Evolutionary conservation across 1,140 invertebrate genomes (phyloP).

Genomic region (Zelostemma sp.): DNA sequence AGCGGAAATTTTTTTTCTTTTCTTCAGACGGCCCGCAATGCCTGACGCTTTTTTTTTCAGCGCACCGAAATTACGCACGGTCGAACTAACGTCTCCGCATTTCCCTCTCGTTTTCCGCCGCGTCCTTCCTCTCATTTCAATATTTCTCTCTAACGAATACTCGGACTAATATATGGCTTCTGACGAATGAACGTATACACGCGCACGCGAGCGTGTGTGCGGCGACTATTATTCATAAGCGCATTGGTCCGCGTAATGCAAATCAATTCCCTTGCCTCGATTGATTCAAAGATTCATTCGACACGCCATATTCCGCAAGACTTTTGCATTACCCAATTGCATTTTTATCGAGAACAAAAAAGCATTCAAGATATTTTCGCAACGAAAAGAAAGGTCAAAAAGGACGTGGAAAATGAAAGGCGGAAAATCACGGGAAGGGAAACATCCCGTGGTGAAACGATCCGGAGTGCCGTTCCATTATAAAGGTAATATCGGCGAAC

Average conservation of each 20-base stretch:
- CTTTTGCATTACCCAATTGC: background rate
- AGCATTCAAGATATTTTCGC: no score
- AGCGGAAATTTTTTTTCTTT: conserved; percentile 20
- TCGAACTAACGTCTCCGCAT: conserved; percentile 54
- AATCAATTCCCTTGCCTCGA: conserved; percentile 52
- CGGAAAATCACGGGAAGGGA: conserved; percentile 49
- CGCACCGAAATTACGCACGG: conserved; percentile 59
- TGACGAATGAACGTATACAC: conserved; percentile 52
- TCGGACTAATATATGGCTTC: conserved; percentile 68
- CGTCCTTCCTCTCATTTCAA: conserved; percentile 62
- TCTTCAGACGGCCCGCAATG: background rate
- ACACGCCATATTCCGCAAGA: conserved; percentile 18
- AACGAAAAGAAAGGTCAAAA: conserved; percentile 8
- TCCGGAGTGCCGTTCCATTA: conserved; percentile 60
- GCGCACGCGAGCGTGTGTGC: conserved; percentile 15
- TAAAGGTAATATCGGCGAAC: conserved; percentile 61
- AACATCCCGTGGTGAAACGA: conserved; percentile 48
- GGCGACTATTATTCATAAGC: conserved; percentile 49
- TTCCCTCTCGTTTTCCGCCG: conserved; percentile 38
- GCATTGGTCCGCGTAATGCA: conserved; percentile 56
- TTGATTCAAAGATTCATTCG: conserved; percentile 41
- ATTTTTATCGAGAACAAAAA: background rate
- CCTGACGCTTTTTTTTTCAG: conserved; percentile 46
- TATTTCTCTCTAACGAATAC: conserved; percentile 66
- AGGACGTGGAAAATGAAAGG: conserved; percentile 36